Percentiles rank a stretch among this genome's conserved stretches.
Conservation (phyloP, 2,888 invertebrate species). For the Drosophila peninsularis region DNA sequence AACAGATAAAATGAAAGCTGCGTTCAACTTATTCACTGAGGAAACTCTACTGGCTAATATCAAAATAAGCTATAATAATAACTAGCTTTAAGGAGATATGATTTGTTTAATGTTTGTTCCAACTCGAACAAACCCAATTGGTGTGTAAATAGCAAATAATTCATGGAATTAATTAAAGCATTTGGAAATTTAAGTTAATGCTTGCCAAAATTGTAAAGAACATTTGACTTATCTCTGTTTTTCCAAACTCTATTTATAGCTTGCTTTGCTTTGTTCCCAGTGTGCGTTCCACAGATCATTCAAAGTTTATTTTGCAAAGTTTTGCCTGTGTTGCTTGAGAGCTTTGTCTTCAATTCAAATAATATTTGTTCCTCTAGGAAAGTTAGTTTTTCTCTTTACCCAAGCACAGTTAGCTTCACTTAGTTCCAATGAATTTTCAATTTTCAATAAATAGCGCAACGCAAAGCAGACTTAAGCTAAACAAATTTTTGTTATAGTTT, state of each 20-base stretch:
- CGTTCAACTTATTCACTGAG: constrained; percentile 22
- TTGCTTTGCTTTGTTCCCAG: constrained; percentile 27
- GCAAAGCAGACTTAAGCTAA: constrained; percentile 41
- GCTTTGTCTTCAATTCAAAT: neutral
- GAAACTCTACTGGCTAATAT: constrained; percentile 18
- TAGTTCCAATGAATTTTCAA: constrained; percentile 38
- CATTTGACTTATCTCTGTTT: neutral
- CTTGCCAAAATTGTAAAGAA: constrained; percentile 1
- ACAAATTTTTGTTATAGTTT: constrained; percentile 75
- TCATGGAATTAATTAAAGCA: neutral
- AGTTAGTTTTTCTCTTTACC: neutral
- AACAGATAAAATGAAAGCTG: neutral
- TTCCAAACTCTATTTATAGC: neutral
- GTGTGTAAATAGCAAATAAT: constrained; percentile 15
- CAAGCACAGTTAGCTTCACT: constrained; percentile 22
- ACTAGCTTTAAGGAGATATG: neutral
- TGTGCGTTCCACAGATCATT: constrained; percentile 10
- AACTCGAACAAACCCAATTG: neutral
- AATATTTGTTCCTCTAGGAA: constrained; percentile 2
- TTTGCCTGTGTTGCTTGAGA: neutral
- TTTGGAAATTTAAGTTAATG: neutral
- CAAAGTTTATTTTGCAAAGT: neutral
- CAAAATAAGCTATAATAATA: neutral
- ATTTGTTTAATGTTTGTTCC: constrained; percentile 2
- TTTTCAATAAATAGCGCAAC: constrained; percentile 23